These are phyloP conservation scores for Odontesthes bonariensis DNA, from an alignment of 2,113 vertebrate genomes.

Conservation along the genomic window DNA sequence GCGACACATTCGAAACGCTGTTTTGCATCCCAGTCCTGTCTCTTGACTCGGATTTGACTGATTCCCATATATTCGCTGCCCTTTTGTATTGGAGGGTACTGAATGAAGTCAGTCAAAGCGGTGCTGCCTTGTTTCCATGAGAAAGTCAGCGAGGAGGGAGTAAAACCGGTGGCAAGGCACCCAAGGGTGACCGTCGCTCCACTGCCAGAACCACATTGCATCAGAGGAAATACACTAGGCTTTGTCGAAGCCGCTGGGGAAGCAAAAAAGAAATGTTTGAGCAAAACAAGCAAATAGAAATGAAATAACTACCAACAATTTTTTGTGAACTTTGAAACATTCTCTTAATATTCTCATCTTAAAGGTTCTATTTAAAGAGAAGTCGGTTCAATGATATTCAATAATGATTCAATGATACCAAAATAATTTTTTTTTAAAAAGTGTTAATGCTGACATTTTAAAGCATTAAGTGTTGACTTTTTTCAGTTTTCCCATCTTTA, in stretches of 20 bases:
- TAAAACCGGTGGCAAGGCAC: constrained; percentile 82
- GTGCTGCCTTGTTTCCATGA: constrained; percentile 46
- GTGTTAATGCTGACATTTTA: too few species aligned
- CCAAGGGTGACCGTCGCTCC: constrained; percentile 65
- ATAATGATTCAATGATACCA: too few species aligned
- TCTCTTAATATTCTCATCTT: too few species aligned
- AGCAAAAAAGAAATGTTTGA: background rate
- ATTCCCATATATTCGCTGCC: constrained; percentile 37
- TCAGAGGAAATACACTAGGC: constrained; percentile 79
- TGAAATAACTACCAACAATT: background rate
- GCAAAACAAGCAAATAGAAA: background rate
- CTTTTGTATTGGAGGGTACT: constrained; percentile 46
- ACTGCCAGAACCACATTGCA: constrained; percentile 52
- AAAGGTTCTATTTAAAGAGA: too few species aligned
- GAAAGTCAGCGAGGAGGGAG: constrained; percentile 71
- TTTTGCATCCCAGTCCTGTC: rapidly evolving
- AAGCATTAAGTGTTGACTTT: too few species aligned
- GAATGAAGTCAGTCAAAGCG: background rate
- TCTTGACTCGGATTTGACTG: constrained; percentile 68
- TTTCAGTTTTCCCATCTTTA: too few species aligned
- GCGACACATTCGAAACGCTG: background rate
- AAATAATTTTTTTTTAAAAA: too few species aligned
- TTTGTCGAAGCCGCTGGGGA: rapidly evolving
- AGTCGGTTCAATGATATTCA: too few species aligned
- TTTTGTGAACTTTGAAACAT: too few species aligned